phyloP scores from a whole-genome alignment of 2,113 vertebrate species.

The Mobula hypostoma region DNA sequence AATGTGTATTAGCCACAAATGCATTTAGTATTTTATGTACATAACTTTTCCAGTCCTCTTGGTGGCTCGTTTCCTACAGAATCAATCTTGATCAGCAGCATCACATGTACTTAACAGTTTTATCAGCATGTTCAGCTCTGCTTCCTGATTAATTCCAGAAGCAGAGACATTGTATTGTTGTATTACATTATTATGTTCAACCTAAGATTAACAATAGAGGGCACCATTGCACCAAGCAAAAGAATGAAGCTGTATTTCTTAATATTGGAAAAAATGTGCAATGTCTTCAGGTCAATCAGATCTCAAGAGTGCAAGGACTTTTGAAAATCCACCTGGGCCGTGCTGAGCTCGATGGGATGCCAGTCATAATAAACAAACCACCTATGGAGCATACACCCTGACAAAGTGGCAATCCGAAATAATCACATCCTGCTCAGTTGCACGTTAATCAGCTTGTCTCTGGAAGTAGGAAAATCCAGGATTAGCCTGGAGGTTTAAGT shows the following conservation, averaged over 20 bases:
- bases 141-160: too few species aligned
- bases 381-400: constrained; percentile 1
- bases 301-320: not conserved
- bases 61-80: not conserved
- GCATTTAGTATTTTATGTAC: not conserved
- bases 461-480: not conserved
- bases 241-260: not conserved
- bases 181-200: too few species aligned
- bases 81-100: too few species aligned
- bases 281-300: not conserved
- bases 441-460: constrained; percentile 13
- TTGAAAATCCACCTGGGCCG: not conserved
- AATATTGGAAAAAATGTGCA: not conserved
- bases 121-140: too few species aligned
- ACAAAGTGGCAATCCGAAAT: not conserved
- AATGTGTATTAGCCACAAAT: not conserved
- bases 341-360: constrained; percentile 11
- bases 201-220: not conserved
- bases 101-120: too few species aligned
- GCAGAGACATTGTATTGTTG: too few species aligned
- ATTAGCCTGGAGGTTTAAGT: constrained; percentile 18
- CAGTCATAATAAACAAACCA: not conserved
- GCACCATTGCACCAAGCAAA: constrained; percentile 13
- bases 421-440: constrained; percentile 21
- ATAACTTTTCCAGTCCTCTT: not conserved